Base-by-base conservation (phyloP, 2,797 vertebrate species). In the Coregonus suidteri region DNA sequence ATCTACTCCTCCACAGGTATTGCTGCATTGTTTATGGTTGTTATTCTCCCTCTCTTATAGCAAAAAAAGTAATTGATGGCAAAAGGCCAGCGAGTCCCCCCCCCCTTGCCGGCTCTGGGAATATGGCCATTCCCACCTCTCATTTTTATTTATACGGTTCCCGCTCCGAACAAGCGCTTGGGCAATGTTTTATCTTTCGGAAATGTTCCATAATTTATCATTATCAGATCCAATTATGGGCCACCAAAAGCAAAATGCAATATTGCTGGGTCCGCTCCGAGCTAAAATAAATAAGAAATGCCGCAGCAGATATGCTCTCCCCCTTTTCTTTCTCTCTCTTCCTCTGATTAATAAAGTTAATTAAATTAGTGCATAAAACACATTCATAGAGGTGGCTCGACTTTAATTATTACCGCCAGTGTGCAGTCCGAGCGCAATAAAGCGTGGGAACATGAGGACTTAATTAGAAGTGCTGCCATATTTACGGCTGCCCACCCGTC, bases 291-390 rank as follows among this genome's bases (percentile, higher is more conserved):
- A 91, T 84, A 91, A 87, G 76, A 79, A 80, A 81, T 7, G 73
- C 76, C 75, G 74, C 73, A 34, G 34, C 74, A 69, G 67, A 85
- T 81, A 76, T 71, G 74, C 75, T 78, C 54, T 72, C 30, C 62
- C 75, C 9, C 41, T 47, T 71, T 47, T 76, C 79, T 11, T 30
- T 75, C 83, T 53, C 83, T 81, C 84, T 76, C 70, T 69, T 31
- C 80, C 71, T 86, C 79, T 90, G 90, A 93, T 93, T 94, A 93
- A 93, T 92, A 94, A 92, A 92, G 84, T 86, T 87, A 92, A 94
- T 94, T 92, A 91, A 94, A 94, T 93, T 88, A 91, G 86, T 79
- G 85, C 86, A 86, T 90, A 88, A 92, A 90, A 88, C 83, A 85
- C 89, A 88, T 89, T 88, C 81, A 84, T 88, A 86, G 87, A 82